Evolutionary conservation across 30 jellyfish, hydroid and myxozoan genomes (phyloP).

Genomic region (Turritopsis rubra): DNA sequence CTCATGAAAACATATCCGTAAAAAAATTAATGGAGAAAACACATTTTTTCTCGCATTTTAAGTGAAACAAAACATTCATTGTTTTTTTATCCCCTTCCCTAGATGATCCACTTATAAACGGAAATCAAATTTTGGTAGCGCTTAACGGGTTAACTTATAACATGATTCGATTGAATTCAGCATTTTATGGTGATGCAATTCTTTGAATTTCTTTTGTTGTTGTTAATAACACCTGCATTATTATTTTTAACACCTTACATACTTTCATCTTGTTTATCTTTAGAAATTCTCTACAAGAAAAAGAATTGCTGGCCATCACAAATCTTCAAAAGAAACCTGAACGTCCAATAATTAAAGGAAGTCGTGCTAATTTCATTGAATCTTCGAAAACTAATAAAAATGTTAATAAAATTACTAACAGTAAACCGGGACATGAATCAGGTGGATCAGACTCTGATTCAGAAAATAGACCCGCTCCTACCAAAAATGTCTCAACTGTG

Average conservation of each 20-base stretch:
- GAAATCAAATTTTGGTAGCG: too few species aligned
- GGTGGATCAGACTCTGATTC: slow-evolving; percentile 48
- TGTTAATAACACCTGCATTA: too few species aligned
- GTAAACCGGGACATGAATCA: slow-evolving; percentile 35
- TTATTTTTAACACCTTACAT: not conserved
- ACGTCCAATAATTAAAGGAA: slow-evolving; percentile 68
- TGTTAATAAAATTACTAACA: slow-evolving; percentile 18
- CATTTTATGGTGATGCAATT: too few species aligned
- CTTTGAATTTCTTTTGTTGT: too few species aligned
- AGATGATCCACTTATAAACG: too few species aligned
- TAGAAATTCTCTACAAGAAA: not conserved
- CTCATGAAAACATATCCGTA: too few species aligned
- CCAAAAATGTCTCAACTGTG: slow-evolving; percentile 8
- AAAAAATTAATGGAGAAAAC: too few species aligned
- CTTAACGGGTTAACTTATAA: too few species aligned
- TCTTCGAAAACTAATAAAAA: slow-evolving; percentile 30
- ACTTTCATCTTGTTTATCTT: not conserved
- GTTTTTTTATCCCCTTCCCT: too few species aligned
- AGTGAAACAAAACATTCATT: too few species aligned
- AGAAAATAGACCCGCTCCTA: slow-evolving; percentile 46
- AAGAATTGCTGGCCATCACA: not conserved
- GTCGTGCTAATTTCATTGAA: slow-evolving; percentile 32
- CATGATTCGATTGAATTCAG: too few species aligned
- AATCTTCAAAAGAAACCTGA: slow-evolving; percentile 28
- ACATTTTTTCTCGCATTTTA: too few species aligned